Evolutionary conservation across 2,888 invertebrate genomes (phyloP), one percentile per base, ranked within the genome.

Genomic region (Hirtodrosophila histrioides): DNA sequence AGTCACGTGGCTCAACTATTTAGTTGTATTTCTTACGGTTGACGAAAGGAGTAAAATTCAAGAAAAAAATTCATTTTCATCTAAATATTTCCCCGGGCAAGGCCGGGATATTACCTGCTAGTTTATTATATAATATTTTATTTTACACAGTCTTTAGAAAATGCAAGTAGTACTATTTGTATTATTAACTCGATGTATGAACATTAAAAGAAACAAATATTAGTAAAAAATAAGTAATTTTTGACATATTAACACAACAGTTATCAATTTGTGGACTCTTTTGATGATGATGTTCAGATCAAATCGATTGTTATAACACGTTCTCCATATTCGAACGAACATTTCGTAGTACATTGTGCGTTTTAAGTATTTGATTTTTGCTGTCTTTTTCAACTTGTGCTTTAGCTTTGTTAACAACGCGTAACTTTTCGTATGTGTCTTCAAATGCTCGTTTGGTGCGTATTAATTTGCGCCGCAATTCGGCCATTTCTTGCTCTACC

Each of bases 311-410:
- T 86, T 90, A 89, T 74, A 89, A 87, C 61, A 91, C 90, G 72
- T 92, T 92, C 89, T 95, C 95, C 89, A 96, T 93, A 89, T 95
- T 95, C 60, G 94, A 95, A 73, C 95, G 94, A 39, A 95, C 96
- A 91, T 94, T 94, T 65, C 95, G 94, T 66, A 96, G 92, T 48
- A 96, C 95, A 78, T 94, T 94, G 76, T 95, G 95, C 24, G 96
- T 96, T 92, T 95, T 95, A 88, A 95, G 94, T 81, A 96, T 94
- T 92, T 96, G 95, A 84, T 94, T 94, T 89, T 95, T 95, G 89
- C 97, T 96, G 43, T 96, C 96, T 86, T 95, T 95, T 90, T 97
- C 96, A 35, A 97, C 95, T 90, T 95, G 95, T 88, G 95, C 94
- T 91, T 97, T 97, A 77, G 95, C 94, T 90, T 95, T 94, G 91